Percentiles rank a stretch among this genome's conserved stretches.
These are phyloP conservation scores for Sesia bembeciformis DNA, from an alignment of 2,888 invertebrate species.

Conservation along the genomic window DNA sequence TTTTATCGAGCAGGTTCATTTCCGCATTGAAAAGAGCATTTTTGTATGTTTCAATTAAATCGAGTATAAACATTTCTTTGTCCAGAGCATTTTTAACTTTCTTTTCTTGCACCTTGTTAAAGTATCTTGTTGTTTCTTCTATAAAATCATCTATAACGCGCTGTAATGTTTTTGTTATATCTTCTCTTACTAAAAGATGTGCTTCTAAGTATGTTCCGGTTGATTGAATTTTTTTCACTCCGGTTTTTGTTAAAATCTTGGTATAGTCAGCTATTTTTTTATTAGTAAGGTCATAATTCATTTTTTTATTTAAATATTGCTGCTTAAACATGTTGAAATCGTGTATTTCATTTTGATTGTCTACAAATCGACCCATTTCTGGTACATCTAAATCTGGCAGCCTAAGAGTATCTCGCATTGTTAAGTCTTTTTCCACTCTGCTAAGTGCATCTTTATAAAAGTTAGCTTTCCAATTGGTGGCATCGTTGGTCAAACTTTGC, in stretches of 20 bases:
- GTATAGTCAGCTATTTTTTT: background rate
- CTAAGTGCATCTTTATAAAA: too few relatives aligned
- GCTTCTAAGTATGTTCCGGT: background rate
- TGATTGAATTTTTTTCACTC: background rate
- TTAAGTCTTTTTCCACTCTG: too few relatives aligned
- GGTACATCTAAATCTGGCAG: too few relatives aligned
- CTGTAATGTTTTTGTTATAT: background rate
- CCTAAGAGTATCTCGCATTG: too few relatives aligned
- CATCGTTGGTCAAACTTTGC: too few relatives aligned
- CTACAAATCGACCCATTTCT: background rate
- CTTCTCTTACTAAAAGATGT: background rate
- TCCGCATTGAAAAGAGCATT: slow-evolving; percentile 11
- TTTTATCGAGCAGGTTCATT: slow-evolving; percentile 12
- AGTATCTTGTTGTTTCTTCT: background rate
- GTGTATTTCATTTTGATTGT: background rate
- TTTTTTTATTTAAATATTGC: background rate
- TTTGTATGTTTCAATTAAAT: slow-evolving; percentile 19
- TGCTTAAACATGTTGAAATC: background rate
- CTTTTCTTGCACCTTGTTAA: background rate
- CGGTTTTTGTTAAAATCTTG: background rate
- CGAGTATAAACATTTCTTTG: slow-evolving; percentile 18
- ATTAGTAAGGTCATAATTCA: background rate
- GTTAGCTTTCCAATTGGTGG: too few relatives aligned
- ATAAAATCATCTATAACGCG: background rate
- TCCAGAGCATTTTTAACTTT: slow-evolving; percentile 7